phyloP scores from a whole-genome alignment of 2,888 invertebrate species.

The Oegoconia quadripuncta region DNA sequence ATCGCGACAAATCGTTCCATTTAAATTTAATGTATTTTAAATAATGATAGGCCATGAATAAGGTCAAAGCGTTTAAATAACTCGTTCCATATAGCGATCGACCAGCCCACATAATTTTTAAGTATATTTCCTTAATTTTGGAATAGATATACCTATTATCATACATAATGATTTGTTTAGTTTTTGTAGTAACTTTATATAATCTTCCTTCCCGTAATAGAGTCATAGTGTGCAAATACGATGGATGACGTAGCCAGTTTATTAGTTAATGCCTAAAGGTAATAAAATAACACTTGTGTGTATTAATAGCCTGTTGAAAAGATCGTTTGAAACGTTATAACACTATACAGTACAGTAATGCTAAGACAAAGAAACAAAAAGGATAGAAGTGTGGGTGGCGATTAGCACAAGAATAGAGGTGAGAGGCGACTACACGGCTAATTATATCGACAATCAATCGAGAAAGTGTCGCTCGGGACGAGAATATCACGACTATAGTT shows the following conservation, averaged over 20 bases:
- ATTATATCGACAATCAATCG: conserved; percentile 57
- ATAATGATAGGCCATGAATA: background rate
- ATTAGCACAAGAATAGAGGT: conserved; percentile 13
- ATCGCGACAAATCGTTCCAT: background rate
- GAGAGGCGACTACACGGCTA: conserved; percentile 30
- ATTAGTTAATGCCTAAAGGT: conserved; percentile 24
- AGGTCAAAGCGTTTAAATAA: conserved; percentile 3
- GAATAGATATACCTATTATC: too few species aligned
- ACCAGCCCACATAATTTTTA: background rate
- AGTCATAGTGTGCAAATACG: too few species aligned
- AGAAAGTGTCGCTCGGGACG: conserved; percentile 46
- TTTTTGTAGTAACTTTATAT: too few species aligned
- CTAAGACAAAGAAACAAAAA: conserved; percentile 12
- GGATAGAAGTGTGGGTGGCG: conserved; percentile 20
- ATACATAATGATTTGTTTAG: too few species aligned
- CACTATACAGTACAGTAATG: background rate
- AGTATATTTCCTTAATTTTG: background rate
- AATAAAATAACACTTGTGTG: too few species aligned
- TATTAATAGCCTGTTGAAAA: conserved; percentile 37
- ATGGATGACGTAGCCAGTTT: conserved; percentile 23
- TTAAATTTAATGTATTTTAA: conserved; percentile 3
- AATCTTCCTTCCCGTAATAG: too few species aligned
- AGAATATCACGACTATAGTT: conserved; percentile 38
- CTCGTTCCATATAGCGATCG: conserved; percentile 1
- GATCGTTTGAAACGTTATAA: conserved; percentile 29